A percentile compares a stretch with the other conserved stretches of the same genome.
These are phyloP conservation scores for Cyrtodaria siliqua DNA, from an alignment of 2,888 invertebrate genomes.

Conservation along the genomic window DNA sequence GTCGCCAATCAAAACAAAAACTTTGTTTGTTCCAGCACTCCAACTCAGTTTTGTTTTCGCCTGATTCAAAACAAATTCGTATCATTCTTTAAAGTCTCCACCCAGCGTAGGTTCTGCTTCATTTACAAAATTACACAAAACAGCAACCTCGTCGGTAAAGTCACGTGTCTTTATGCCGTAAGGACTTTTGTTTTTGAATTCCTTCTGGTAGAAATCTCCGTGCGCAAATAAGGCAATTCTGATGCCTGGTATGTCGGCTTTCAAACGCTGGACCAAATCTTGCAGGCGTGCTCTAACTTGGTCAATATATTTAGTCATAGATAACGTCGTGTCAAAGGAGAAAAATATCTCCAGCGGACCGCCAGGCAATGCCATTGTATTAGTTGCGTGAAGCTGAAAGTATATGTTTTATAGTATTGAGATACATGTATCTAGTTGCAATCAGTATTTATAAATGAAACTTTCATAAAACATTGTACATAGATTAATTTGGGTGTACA, in stretches of 20 bases:
- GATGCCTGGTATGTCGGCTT: slow-evolving; percentile 61
- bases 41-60: slow-evolving; percentile 67
- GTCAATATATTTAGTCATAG: slow-evolving; percentile 37
- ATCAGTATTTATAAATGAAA: too few relatives aligned
- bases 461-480: too few relatives aligned
- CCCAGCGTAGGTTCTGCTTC: slow-evolving; percentile 65
- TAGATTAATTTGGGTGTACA: too few relatives aligned
- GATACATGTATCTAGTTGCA: too few relatives aligned
- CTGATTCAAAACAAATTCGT: slow-evolving; percentile 75
- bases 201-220: slow-evolving; percentile 77
- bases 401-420: too few relatives aligned
- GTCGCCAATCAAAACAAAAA: slow-evolving; percentile 77
- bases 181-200: slow-evolving; percentile 55
- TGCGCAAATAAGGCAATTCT: slow-evolving; percentile 82
- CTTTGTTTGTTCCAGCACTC: slow-evolving; percentile 69
- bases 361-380: slow-evolving; percentile 28
- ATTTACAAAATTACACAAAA: slow-evolving; percentile 67
- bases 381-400: too few relatives aligned
- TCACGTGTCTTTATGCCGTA: slow-evolving; percentile 71
- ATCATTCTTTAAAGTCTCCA: slow-evolving; percentile 74
- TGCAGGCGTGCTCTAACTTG: slow-evolving; percentile 32
- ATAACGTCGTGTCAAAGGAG: slow-evolving; percentile 35
- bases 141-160: slow-evolving; percentile 64
- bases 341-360: slow-evolving; percentile 34
- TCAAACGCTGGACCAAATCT: slow-evolving; percentile 33